Evolutionary conservation across 64 coral and sea anemone species (phyloP).

Genomic region (Montipora cactus): DNA sequence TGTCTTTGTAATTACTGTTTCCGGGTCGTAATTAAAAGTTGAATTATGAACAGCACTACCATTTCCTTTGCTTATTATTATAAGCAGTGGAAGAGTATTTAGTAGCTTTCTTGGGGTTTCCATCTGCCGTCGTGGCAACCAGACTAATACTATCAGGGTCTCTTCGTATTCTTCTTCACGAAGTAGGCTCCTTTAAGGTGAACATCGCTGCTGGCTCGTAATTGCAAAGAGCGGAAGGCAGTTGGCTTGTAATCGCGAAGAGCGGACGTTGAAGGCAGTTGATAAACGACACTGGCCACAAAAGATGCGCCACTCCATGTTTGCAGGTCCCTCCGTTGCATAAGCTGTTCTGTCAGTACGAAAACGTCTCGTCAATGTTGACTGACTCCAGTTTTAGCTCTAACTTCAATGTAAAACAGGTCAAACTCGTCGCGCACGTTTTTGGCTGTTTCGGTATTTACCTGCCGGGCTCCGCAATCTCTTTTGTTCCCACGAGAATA

Average conservation of each 20-base stretch:
- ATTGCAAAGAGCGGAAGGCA: too few relatives aligned
- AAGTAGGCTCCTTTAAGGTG: neutral
- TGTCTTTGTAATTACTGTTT: too few relatives aligned
- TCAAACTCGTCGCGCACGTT: slow-evolving; percentile 26
- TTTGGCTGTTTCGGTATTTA: slow-evolving; percentile 22
- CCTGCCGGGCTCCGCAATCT: slow-evolving; percentile 24
- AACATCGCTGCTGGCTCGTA: neutral
- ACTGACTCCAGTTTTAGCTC: slow-evolving; percentile 53
- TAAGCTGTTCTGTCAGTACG: slow-evolving; percentile 67
- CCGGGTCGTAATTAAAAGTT: too few relatives aligned
- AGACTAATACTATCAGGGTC: slow-evolving; percentile 14
- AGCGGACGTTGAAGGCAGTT: neutral
- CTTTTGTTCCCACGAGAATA: slow-evolving; percentile 87
- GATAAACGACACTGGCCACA: too few relatives aligned
- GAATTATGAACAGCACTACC: too few relatives aligned
- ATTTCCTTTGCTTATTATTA: too few relatives aligned
- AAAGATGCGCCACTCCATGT: too few relatives aligned
- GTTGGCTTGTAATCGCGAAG: too few relatives aligned
- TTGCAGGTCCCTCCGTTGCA: slow-evolving; percentile 21
- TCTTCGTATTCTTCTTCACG: neutral
- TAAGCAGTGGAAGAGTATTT: too few relatives aligned
- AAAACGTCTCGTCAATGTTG: slow-evolving; percentile 81
- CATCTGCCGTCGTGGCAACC: neutral
- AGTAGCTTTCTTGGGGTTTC: too few relatives aligned
- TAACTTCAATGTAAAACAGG: slow-evolving; percentile 85